Base-by-base conservation (phyloP, 2,113 vertebrate species). In the Rhodinocichla rosea region DNA sequence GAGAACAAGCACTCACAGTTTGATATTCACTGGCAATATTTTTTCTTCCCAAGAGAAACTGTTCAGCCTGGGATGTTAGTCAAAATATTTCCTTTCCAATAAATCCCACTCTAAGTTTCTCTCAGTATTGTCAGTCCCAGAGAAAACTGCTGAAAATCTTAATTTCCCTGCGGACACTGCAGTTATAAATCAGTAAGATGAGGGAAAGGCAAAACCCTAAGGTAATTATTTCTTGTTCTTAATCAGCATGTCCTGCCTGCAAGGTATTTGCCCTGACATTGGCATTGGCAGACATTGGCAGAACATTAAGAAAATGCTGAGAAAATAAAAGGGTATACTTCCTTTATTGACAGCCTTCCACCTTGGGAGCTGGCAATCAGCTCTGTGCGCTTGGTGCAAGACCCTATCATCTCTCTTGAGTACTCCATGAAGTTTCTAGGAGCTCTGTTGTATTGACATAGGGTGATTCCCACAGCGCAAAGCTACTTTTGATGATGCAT, bases 401-500 rank as follows among this genome's bases (percentile, higher is more conserved):
- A 27, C 26, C 19, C 7, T 37, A 1, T 22, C 5, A 21, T 49
- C 23, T 63, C 50, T 71, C 26, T 9, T 39, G 55, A 70, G 37
- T 22, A 42, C 40, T 47, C 27, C 22, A 1, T 40, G 17, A 33
- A 27, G 26, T 63, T 74, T 67, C 45, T 11, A 59, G 32, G 15
- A 57, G 8, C 16, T 53, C 18, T 70, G 20, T 26, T 47, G 26
- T 10, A 28, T 35, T 3, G 2, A 21, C 6, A 16, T 10, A 33
- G 8, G 3, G 11, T 42, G 56, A 55, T n/a, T 67, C 35, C 35
- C 37, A 16, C 23, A 60, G 15, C 15, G 7, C 63, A 64, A 84
- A 52, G 2, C 47, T 71, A 69, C 24, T 37, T 77, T 13, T 50
- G 35, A 23, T 71, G 30, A 40, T 55, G 19, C 0, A 0, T 35